Base-by-base conservation (phyloP, 1,140 invertebrate genomes). In the Diabrotica virgifera region DNA sequence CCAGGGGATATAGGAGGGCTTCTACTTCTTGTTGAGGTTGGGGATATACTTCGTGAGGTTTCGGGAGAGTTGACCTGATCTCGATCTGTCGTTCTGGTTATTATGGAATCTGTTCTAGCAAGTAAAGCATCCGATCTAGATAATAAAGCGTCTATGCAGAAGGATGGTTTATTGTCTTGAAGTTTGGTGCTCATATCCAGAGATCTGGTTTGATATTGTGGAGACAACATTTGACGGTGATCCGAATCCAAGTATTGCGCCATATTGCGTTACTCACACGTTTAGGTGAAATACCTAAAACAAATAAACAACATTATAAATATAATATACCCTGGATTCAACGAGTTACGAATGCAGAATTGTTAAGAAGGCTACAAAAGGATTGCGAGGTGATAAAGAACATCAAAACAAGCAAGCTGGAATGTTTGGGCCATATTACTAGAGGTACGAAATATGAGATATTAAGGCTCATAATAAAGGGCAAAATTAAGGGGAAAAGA, bases 141-240 rank as follows among this genome's bases (percentile, higher is more conserved):
- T 10, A 89, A 71, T n/a, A 89, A 74, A 0, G 87, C 86, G 57
- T 89, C 87, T 59, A 89, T 89, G 71, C 86, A 88, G 71, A 89
- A 89, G 0, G 86, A 88, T 7, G 72, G 71, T 66, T 79, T 78
- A 40, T 70, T 72, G 60, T 78, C 75, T 54, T 75, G 74, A 8
- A 78, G 68, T 67, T 78, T 78, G 7, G 75, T 79, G 52, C 76
- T 72, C 72, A 75, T 75, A 57, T 73, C 76, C 50, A 74, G 54
- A 1, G 74, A 72, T 14, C 67, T 64, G 38, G 4, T 65, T 37
- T 64, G 57, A 36, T 70, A 54, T 24, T 66, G 24, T 66, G 58
- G 9, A 63, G 12, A 46, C 71, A 66, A 14, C 72, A 46, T 3
- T 46, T 10, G n/a, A 46, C 40, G 40, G n/a, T 46, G 40, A 46